Evolutionary conservation across 1,140 invertebrate species (phyloP).

Genomic region (Aphidius ervi): DNA sequence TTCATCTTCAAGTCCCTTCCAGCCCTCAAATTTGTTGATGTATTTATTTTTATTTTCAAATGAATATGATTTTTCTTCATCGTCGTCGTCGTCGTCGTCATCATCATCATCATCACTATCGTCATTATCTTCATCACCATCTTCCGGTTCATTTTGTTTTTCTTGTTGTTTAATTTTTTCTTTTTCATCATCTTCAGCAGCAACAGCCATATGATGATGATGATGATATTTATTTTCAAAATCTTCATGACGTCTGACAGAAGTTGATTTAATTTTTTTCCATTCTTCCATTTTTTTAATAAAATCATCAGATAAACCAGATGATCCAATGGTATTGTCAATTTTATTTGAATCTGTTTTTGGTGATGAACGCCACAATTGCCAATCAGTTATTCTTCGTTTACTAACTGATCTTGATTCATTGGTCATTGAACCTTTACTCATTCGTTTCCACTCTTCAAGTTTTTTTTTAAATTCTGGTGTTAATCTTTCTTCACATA

Average conservation of each 20-base stretch:
- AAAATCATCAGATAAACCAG: constrained; percentile 64
- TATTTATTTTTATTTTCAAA: not conserved
- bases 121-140: not conserved
- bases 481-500: constrained; percentile 64
- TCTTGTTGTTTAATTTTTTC: constrained; percentile 9
- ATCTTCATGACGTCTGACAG: constrained; percentile 46
- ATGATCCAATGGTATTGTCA: constrained; percentile 35
- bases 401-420: constrained; percentile 35
- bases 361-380: constrained; percentile 54
- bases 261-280: constrained; percentile 57
- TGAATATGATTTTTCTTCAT: constrained; percentile 8
- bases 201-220: constrained; percentile 5
- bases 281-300: constrained; percentile 66
- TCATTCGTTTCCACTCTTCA: constrained; percentile 79
- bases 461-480: constrained; percentile 78
- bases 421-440: constrained; percentile 51
- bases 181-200: constrained; percentile 16
- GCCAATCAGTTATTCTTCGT: constrained; percentile 66
- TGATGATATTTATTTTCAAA: constrained; percentile 23
- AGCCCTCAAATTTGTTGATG: constrained; percentile 21
- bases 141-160: not conserved
- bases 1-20: constrained; percentile 34
- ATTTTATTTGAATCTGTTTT: constrained; percentile 47
- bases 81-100: not conserved
- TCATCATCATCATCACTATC: constrained; percentile 1